Evolutionary conservation across 2,888 invertebrate genomes (phyloP), one percentile per base, ranked within the genome.

Genomic region (Erebia palarica): DNA sequence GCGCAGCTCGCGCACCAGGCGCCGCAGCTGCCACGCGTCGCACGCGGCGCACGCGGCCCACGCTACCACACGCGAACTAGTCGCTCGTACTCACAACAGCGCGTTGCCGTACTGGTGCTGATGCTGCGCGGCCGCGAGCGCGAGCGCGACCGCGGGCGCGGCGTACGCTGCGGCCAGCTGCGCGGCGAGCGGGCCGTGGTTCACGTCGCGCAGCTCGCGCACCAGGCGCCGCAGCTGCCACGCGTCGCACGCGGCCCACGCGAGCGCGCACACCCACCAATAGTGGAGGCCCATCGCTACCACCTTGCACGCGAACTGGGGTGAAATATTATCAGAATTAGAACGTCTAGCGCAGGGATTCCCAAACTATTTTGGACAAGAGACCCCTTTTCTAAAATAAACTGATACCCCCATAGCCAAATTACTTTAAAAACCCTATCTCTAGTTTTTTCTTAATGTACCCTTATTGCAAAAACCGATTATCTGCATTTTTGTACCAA

Each of bases 51-150:
- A 44, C 96, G 95, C 83, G 98, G 91, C 97, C 98, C 99, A 85
- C 98, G 96, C 92, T 98, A 99, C 90, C 99, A 99, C 73, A 99
- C 49, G 1, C 96, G 95, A 89, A 99, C 98, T 16, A 98, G 98
- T 64, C 97, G 0, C 18, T 18, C 16, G 55, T 73, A 96, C 97
- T 96, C 89, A 98, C 98, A 98, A 98, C 74, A 97, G 95, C 81
- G 96, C 96, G 84, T 98, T 98, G 79, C 98, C 99, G 86, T 99
- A 99, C 85, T 98, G 98, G 81, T 98, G 98, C 53, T 98, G 98
- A 69, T 98, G 95, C 0, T 99, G 97, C 0, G 98, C 97, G 42
- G 98, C 97, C 3, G 98, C 97, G 27, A 99, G 93, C 49, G 98
- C 98, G 0, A 99, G 97, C 63, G 97, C 95, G 14, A 99, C 96